These are phyloP conservation scores for Sebastes oblongus DNA, from an alignment of 2,797 vertebrate genomes.

Conservation along the genomic window DNA sequence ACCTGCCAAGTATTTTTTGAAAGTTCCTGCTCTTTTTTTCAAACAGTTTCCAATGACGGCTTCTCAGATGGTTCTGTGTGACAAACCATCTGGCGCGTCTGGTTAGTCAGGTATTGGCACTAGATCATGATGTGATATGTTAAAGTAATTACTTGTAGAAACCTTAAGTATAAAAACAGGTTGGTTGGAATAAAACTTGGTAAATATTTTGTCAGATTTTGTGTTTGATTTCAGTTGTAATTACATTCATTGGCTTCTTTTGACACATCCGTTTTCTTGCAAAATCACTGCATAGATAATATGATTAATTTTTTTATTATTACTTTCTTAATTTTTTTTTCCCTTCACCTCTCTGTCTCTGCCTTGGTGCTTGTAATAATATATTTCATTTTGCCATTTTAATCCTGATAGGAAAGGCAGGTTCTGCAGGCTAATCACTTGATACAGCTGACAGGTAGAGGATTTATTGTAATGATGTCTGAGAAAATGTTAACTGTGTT, in stretches of 20 bases:
- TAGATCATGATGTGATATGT: neutral
- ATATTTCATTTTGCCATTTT: constrained; percentile 53
- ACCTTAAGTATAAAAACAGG: neutral
- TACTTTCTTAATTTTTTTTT: neutral
- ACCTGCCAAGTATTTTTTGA: neutral
- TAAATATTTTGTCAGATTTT: constrained; percentile 10
- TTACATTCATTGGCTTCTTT: constrained; percentile 33
- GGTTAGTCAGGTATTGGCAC: too few species aligned
- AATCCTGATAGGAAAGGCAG: constrained; percentile 57
- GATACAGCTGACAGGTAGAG: constrained; percentile 37
- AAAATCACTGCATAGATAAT: constrained; percentile 35
- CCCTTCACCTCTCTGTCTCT: neutral
- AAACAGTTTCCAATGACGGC: neutral
- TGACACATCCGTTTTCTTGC: constrained; percentile 39
- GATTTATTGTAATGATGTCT: constrained; percentile 34
- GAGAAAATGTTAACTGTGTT: constrained; percentile 46
- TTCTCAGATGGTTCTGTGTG: neutral
- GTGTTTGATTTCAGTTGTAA: constrained; percentile 42
- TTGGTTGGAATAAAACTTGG: neutral
- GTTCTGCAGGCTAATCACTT: constrained; percentile 57
- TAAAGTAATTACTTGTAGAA: neutral
- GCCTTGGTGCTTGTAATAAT: constrained; percentile 29
- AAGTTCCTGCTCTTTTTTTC: neutral
- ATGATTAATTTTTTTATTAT: constrained; percentile 7
- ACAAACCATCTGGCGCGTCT: neutral